A percentile compares a stretch with the other conserved stretches of the same genome.
Evolutionary conservation across 2,888 invertebrate species (phyloP).

Genomic region (Punctoribates punctum): DNA sequence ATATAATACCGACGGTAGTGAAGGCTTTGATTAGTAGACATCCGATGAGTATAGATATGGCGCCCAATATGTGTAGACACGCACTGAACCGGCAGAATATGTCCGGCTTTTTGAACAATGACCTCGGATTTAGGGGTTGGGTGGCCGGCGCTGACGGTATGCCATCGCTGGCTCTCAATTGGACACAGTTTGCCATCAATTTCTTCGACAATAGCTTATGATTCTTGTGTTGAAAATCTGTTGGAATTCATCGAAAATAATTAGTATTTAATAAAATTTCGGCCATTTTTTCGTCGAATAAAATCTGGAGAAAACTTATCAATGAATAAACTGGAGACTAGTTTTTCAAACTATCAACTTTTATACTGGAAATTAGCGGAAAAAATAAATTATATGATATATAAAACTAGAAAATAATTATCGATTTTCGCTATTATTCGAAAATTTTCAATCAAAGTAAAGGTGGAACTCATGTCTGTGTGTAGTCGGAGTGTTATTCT

Average conservation of each 20-base stretch:
- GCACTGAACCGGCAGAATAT: neutral
- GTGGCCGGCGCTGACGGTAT: neutral
- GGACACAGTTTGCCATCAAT: neutral
- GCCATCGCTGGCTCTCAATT: neutral
- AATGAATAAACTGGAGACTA: no score
- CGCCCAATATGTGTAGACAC: conserved; percentile 2
- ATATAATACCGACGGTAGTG: neutral
- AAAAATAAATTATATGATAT: neutral
- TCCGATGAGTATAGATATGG: conserved; percentile 10
- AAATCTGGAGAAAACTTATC: no score
- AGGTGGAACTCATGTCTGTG: no score
- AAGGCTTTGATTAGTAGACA: conserved; percentile 14
- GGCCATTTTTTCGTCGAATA: no score
- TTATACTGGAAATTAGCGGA: no score
- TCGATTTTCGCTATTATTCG: no score
- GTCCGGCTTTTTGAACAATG: neutral
- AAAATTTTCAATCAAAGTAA: no score
- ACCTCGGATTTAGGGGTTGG: neutral
- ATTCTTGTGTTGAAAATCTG: neutral
- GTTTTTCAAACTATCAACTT: no score
- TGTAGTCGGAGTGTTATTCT: no score
- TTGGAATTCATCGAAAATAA: neutral
- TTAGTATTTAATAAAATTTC: neutral
- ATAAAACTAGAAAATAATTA: neutral
- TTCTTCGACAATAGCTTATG: neutral